A percentile compares a stretch with the other conserved stretches of the same genome.
Evolutionary conservation across 2,797 vertebrate genomes (phyloP).

Genomic region (Oryzias dopingdopingensis): DNA sequence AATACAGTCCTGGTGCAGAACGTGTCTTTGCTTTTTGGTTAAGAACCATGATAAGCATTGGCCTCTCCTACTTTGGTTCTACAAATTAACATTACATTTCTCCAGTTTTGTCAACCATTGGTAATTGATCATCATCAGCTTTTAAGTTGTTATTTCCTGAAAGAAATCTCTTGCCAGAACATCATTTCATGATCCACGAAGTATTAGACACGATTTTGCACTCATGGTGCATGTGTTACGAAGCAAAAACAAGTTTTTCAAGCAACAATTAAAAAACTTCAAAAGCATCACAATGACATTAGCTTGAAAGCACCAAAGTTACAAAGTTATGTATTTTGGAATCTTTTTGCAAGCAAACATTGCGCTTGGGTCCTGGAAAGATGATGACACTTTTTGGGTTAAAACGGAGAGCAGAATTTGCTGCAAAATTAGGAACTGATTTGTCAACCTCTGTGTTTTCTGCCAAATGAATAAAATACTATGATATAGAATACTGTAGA

Average conservation of each 20-base stretch:
- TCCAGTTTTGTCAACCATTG: conserved; percentile 30
- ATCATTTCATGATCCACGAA: conserved; percentile 31
- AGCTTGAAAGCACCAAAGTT: not conserved
- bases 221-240: not conserved
- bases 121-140: conserved; percentile 36
- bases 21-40: not conserved
- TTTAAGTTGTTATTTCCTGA: conserved; percentile 28
- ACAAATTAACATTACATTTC: conserved; percentile 44
- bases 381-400: conserved; percentile 3
- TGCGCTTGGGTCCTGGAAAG: conserved; percentile 4
- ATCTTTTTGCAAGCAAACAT: not conserved
- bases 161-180: conserved; percentile 29
- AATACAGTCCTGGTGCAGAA: conserved; percentile 1
- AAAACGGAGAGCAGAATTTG: not conserved
- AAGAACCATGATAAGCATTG: not conserved
- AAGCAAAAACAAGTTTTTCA: not conserved
- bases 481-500: not conserved
- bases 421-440: not conserved
- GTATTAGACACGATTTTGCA: conserved; percentile 1
- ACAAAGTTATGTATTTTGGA: not conserved
- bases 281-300: not conserved
- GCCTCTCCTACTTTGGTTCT: conserved; percentile 12
- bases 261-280: not conserved
- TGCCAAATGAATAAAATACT: conserved; percentile 5
- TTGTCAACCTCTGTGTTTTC: conserved; percentile 10